A percentile compares a stretch with the other conserved stretches of the same genome.
phyloP scores from a whole-genome alignment of 2,888 invertebrate species.

The Carpatolechia fugitivella region DNA sequence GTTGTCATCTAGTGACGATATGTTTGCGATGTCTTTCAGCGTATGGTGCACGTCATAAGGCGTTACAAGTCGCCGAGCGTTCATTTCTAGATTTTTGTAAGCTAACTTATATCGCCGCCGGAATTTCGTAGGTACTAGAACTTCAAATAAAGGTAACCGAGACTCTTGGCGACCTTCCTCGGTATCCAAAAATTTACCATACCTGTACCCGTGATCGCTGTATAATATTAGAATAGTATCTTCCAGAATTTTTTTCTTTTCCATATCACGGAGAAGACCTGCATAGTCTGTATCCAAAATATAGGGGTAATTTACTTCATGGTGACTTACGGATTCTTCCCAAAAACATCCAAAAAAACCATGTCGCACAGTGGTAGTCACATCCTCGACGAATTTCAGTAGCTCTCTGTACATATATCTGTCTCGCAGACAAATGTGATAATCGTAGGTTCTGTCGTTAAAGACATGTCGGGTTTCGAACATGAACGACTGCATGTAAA shows the following conservation, averaged over 20 bases:
- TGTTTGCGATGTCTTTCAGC: slow-evolving; percentile 81
- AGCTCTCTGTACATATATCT: slow-evolving; percentile 82
- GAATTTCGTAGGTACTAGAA: slow-evolving; percentile 86
- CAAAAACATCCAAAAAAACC: slow-evolving; percentile 89
- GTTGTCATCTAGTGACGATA: slow-evolving; percentile 41
- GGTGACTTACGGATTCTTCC: slow-evolving; percentile 89
- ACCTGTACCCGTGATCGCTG: slow-evolving; percentile 94
- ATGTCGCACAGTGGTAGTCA: slow-evolving; percentile 74
- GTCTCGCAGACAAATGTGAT: slow-evolving; percentile 82
- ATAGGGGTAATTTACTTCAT: slow-evolving; percentile 85
- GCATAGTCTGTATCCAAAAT: slow-evolving; percentile 83
- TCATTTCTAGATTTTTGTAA: slow-evolving; percentile 80
- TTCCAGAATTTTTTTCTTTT: slow-evolving; percentile 72
- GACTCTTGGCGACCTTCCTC: slow-evolving; percentile 90
- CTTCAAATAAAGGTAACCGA: slow-evolving; percentile 87
- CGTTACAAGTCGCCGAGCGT: slow-evolving; percentile 83
- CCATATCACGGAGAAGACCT: slow-evolving; percentile 73
- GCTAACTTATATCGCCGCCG: slow-evolving; percentile 77
- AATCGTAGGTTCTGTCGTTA: slow-evolving; percentile 77
- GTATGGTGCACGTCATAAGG: slow-evolving; percentile 89
- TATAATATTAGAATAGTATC: slow-evolving; percentile 84
- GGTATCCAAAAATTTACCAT: slow-evolving; percentile 87
- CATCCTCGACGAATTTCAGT: slow-evolving; percentile 82
- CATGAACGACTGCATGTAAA: slow-evolving; percentile 86
- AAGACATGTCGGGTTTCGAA: slow-evolving; percentile 80